Base-by-base conservation (phyloP, 2,888 invertebrate genomes). In the Drosophila cracens region DNA sequence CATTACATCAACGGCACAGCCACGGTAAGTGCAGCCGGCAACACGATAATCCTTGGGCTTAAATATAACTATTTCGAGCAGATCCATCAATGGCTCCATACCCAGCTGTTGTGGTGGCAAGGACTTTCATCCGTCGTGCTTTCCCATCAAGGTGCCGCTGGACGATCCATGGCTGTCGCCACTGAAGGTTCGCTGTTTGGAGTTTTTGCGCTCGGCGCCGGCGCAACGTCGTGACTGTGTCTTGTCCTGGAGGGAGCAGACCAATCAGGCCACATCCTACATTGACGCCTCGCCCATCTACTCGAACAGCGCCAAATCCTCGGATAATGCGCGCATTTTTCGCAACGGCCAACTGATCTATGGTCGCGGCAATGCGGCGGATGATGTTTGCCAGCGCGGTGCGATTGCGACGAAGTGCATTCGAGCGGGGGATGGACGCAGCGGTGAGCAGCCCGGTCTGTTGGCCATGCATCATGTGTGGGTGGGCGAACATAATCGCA, bases 241-340 rank as follows among this genome's bases (percentile, higher is more conserved):
- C 10, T 94, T 97, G 18, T 97, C 97, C 13, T 96, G 96, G 94
- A 94, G 97, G 2, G 97, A 97, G 87, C 97, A 97, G 92, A 95
- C 97, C 68, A 97, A 97, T 92, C 97, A 97, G 79, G 95, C 96
- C 5, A 97, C 97, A 0, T 96, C 97, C 0, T 97, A 95, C 89
- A 94, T 98, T 10, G 97, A 98, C 81, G 97, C 95, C 1, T 97
- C 97, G 0, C 96, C 96, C 33, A 95, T 97, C 7, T 98, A 98
- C 89, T 96, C 97, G 48, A 97, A 96, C 89, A 96, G 96, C 18
- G 95, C 95, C 4, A 94, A 95, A 56, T 96, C 95, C 60, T 95
- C 96, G 0, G 96, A 97, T 86, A 95, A 95, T 71, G 94, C 97
- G n/a, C 94, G 97, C 60, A 94, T 96, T 2, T 97, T 97, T 86